Base-by-base conservation (phyloP, 2,888 invertebrate species). In the Lampropteryx suffumata region DNA sequence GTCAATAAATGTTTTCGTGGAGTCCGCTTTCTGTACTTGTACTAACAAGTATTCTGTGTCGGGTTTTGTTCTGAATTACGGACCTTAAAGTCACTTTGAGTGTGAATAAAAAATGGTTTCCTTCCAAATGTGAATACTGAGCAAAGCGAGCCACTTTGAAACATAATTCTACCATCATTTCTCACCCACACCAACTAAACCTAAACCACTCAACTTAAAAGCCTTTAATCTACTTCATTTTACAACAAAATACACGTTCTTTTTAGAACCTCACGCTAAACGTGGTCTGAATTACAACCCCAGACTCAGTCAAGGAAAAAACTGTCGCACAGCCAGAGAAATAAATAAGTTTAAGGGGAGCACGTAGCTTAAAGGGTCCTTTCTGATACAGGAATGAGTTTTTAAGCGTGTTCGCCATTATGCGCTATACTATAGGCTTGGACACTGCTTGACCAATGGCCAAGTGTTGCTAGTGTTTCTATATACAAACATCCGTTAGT, bases 201-300 rank as follows among this genome's bases (percentile, higher is more conserved):
- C 10, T n/a, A 17, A 10, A 10, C 28, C 28, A 43, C 11, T 32
- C 14, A 35, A 50, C 30, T 27, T 13, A 2, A 37, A 51, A 37
- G 28, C 46, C n/a, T 17, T 9, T 52, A 48, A 44, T 48, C 52
- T 21, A 52, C 43, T 48, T 40, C 27, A 44, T 48, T 53, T 39
- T 43, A 47, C 52, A 48, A 44, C 48, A 48, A 48, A 53, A 53
- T 33, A 48, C 44, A 33, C 43, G 40, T 43, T 12, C 27, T 28
- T 44, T 43, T 34, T 28, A 34, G 34, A 29, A 27, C 41, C 32
- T 33, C 34, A 34, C 35, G 26, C 28, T 41, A 50, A 50, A 74
- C 76, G 74, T 76, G 77, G 42, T 11, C 47, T 30, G 76, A 70
- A 73, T 75, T 67, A 64, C 67, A 65, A 59, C 57, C 46, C 53